Evolutionary conservation across 2,113 vertebrate genomes (phyloP), one percentile per base, ranked within the genome.

Genomic region (Noctilio leporinus): DNA sequence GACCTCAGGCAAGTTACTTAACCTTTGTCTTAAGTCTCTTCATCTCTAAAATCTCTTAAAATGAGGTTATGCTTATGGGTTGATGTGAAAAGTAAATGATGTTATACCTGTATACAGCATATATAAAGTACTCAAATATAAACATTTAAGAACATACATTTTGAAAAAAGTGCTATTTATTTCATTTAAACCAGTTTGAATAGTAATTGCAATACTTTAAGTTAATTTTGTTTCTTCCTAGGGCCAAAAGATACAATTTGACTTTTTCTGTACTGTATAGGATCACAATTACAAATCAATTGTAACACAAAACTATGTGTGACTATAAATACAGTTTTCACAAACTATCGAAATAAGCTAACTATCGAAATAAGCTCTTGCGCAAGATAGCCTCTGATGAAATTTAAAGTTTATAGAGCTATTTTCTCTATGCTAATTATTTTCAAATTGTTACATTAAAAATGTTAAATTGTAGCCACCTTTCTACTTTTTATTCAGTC

Each of bases 131-230:
- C 35, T 73, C 76, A 93, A 88, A 72, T 84, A 77, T 10, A 70
- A 30, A 85, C 92, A 87, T 73, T 86, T 59, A 96, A 89, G 53
- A 76, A 53, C 6, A 85, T 19, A 33, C 4, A 80, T 53, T 78
- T 69, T 87, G 67, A 20, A 35, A 78, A 96, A 91, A 96, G 30
- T 91, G 33, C 10, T 30, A 17, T 76, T 64, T 38, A 51, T 65
- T 95, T 88, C 35, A 76, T 86, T 91, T 77, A 93, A 93, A 76
- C 24, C 38, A 70, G n/a, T 91, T 30, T 49, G 75, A 94, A 87
- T 2, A 95, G 57, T 92, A 83, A 89, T 40, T 43, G 47, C 53
- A 73, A 43, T 28, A 90, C 84, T 72, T 45, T 64, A 67, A 67
- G 57, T 28, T 28, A 59, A 1, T 55, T 73, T 78, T 91, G 7